phyloP scores from a whole-genome alignment of 2,888 invertebrate genomes.

The Kuschelorhynchus macadamiae region DNA sequence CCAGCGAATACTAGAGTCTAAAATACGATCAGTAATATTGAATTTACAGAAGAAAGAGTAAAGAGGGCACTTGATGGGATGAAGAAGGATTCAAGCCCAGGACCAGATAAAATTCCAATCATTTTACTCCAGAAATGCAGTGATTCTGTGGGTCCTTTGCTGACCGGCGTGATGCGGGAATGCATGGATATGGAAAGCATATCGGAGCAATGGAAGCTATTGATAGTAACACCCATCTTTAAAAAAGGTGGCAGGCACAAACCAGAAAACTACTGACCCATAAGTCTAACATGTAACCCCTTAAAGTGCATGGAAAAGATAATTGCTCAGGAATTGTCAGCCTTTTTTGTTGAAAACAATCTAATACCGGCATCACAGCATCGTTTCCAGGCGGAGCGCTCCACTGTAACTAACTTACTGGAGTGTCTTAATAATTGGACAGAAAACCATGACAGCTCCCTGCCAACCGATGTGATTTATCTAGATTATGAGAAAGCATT shows the following conservation, averaged over 20 bases:
- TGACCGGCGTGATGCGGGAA: slow-evolving; percentile 8
- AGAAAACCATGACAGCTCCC: too few relatives aligned
- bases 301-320: slow-evolving; percentile 11
- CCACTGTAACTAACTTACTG: too few relatives aligned
- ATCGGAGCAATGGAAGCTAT: slow-evolving; percentile 11
- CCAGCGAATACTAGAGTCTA: too few relatives aligned
- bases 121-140: slow-evolving; percentile 13
- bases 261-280: slow-evolving; percentile 5
- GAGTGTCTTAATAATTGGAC: too few relatives aligned
- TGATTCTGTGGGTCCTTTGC: not conserved
- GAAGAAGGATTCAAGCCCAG: too few relatives aligned
- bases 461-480: too few relatives aligned
- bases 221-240: slow-evolving; percentile 5
- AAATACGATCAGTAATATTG: not conserved
- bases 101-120: too few relatives aligned
- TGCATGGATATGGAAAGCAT: not conserved
- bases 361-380: too few relatives aligned
- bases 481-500: not conserved
- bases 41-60: slow-evolving; percentile 11
- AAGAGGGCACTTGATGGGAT: too few relatives aligned
- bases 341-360: too few relatives aligned
- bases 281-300: slow-evolving; percentile 3
- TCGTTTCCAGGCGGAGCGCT: too few relatives aligned
- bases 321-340: not conserved
- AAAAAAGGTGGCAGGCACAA: not conserved